Percentiles rank a stretch among this genome's conserved stretches.
These are phyloP conservation scores for Danio tinwini DNA, from an alignment of 2,797 vertebrate species.

Conservation along the genomic window DNA sequence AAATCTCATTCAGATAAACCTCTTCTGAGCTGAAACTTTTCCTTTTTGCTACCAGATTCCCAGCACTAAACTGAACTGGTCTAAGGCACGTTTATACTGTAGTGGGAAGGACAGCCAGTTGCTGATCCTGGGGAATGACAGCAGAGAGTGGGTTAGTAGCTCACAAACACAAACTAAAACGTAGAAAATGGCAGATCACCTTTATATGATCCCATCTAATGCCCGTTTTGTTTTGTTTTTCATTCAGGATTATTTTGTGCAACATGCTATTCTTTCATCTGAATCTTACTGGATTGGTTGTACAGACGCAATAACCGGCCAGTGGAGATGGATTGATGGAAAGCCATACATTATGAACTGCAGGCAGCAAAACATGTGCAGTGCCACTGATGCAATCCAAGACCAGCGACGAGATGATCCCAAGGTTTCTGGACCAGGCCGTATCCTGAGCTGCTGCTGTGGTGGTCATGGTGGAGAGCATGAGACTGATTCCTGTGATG, in stretches of 20 bases:
- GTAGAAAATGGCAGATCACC: neutral
- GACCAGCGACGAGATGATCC: too few relatives aligned
- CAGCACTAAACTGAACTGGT: neutral
- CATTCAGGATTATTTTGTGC: neutral
- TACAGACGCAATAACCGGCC: neutral
- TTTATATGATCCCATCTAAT: neutral
- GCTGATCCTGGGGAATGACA: neutral
- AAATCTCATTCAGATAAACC: neutral
- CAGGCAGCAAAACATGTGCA: too few relatives aligned
- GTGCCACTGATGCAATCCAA: too few relatives aligned
- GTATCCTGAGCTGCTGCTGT: too few relatives aligned
- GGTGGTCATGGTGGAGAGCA: too few relatives aligned
- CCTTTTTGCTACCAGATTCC: constrained; percentile 8
- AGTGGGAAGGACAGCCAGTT: neutral
- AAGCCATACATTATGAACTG: neutral
- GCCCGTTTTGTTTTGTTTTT: neutral
- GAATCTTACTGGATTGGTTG: neutral
- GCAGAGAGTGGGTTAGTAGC: neutral
- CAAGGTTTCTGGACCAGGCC: too few relatives aligned
- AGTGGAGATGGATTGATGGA: constrained; percentile 5
- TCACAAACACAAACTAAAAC: neutral
- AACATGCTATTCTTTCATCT: neutral
- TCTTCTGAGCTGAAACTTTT: constrained; percentile 2
- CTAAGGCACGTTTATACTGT: neutral
- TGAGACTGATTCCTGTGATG: too few relatives aligned